Evolutionary conservation across 2,113 vertebrate species (phyloP).

Genomic region (Turdus rufiventris): DNA sequence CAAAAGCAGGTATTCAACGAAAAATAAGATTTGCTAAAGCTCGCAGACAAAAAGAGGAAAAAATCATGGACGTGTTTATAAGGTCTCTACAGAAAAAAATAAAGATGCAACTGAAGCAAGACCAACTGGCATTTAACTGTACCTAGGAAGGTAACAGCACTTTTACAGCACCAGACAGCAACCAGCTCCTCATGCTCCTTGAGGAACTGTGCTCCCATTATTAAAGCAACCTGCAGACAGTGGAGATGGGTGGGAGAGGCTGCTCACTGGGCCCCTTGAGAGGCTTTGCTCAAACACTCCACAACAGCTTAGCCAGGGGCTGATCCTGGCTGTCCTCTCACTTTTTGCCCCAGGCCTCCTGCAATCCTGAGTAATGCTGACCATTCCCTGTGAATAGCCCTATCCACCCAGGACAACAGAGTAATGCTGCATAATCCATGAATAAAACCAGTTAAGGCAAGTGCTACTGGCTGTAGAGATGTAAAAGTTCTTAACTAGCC

Average conservation of each 20-base stretch:
- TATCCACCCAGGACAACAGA: neutral
- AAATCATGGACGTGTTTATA: neutral
- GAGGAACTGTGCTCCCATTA: neutral
- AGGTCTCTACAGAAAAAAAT: neutral
- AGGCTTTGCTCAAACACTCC: neutral
- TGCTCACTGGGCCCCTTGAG: neutral
- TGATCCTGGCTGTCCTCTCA: neutral
- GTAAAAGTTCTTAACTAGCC: neutral
- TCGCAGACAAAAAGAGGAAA: neutral
- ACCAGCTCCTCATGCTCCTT: neutral
- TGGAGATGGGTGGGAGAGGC: no score
- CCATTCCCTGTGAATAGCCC: neutral
- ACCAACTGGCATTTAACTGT: neutral
- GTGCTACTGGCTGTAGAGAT: neutral
- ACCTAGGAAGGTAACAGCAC: neutral
- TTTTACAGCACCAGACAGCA: neutral
- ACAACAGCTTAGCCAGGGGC: neutral
- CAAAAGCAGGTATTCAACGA: neutral
- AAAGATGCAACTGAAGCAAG: neutral
- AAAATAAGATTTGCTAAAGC: neutral
- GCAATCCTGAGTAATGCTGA: neutral
- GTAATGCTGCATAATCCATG: neutral
- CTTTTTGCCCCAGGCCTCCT: neutral
- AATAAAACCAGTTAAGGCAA: neutral
- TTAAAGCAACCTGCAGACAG: neutral